Percentiles rank a stretch among this genome's conserved stretches.
Evolutionary conservation across 2,888 invertebrate genomes (phyloP).

Genomic region (Cryptocheilus praepositus): DNA sequence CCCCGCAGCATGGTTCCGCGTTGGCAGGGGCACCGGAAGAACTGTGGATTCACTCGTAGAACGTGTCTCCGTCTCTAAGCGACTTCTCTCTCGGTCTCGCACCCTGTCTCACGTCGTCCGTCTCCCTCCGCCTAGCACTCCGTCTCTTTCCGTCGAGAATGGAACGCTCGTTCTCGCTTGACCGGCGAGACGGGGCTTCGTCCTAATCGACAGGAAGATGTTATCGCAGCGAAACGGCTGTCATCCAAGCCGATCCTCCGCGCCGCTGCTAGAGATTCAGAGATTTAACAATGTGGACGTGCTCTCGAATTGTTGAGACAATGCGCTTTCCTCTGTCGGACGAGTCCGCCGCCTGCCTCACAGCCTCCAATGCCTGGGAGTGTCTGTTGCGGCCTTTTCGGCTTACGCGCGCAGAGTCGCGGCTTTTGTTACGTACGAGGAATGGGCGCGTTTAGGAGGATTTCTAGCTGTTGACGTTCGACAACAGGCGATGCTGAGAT

Average conservation of each 20-base stretch:
- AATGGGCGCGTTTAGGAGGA: no score
- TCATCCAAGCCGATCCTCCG: conserved; percentile 27
- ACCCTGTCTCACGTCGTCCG: conserved; percentile 17
- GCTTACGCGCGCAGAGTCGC: conserved; percentile 22
- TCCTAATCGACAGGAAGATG: conserved; percentile 9
- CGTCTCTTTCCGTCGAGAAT: not conserved
- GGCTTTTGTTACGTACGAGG: no score
- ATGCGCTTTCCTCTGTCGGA: conserved; percentile 36
- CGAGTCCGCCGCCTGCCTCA: not conserved
- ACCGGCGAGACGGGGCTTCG: not conserved
- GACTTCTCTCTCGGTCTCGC: conserved; percentile 31
- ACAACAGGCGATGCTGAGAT: no score
- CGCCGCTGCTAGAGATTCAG: conserved; percentile 42
- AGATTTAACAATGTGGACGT: conserved; percentile 48
- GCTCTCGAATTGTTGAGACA: conserved; percentile 20
- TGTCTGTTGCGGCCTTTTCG: no score
- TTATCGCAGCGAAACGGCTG: conserved; percentile 5
- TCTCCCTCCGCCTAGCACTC: conserved; percentile 13
- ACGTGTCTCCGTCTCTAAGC: conserved; percentile 22
- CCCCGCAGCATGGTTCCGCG: conserved; percentile 31
- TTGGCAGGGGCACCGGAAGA: conserved; percentile 51
- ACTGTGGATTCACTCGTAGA: conserved; percentile 34
- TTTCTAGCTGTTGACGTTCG: no score
- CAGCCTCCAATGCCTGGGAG: no score
- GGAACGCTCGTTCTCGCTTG: conserved; percentile 4